Percentiles rank a stretch among this genome's conserved stretches.
These are phyloP conservation scores for Gymnoscelis rufifasciata DNA, from an alignment of 2,888 invertebrate species.

Conservation along the genomic window DNA sequence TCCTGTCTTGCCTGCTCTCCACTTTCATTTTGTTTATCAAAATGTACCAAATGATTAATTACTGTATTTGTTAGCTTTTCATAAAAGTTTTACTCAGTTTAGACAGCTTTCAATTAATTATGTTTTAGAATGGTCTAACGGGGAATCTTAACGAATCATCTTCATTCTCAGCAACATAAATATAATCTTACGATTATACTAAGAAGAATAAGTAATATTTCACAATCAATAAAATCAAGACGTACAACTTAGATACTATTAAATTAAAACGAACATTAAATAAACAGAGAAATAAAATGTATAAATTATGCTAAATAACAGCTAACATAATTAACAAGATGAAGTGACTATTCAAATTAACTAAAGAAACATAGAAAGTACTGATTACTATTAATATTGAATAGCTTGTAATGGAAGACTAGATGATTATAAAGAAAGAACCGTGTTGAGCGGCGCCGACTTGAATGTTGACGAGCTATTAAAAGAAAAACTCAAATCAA, in stretches of 20 bases:
- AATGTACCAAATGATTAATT: slow-evolving; percentile 57
- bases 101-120: slow-evolving; percentile 45
- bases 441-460: slow-evolving; percentile 70
- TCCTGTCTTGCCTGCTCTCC: slow-evolving; percentile 38
- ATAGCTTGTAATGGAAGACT: slow-evolving; percentile 75
- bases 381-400: slow-evolving; percentile 73
- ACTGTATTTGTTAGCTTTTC: slow-evolving; percentile 36
- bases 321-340: slow-evolving; percentile 24
- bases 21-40: slow-evolving; percentile 57
- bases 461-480: slow-evolving; percentile 47
- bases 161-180: neutral
- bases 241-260: slow-evolving; percentile 26
- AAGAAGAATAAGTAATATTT: neutral
- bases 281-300: slow-evolving; percentile 24
- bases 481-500: slow-evolving; percentile 11
- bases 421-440: slow-evolving; percentile 75
- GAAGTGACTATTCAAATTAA: slow-evolving; percentile 38
- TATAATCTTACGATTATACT: neutral
- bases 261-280: slow-evolving; percentile 27
- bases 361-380: slow-evolving; percentile 46
- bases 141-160: neutral
- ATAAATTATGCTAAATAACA: slow-evolving; percentile 23
- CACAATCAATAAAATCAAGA: neutral
- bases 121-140: slow-evolving; percentile 10
- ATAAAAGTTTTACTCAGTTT: slow-evolving; percentile 26